Conservation (phyloP, 2,888 invertebrate species). For the Caradrina kadenii region DNA sequence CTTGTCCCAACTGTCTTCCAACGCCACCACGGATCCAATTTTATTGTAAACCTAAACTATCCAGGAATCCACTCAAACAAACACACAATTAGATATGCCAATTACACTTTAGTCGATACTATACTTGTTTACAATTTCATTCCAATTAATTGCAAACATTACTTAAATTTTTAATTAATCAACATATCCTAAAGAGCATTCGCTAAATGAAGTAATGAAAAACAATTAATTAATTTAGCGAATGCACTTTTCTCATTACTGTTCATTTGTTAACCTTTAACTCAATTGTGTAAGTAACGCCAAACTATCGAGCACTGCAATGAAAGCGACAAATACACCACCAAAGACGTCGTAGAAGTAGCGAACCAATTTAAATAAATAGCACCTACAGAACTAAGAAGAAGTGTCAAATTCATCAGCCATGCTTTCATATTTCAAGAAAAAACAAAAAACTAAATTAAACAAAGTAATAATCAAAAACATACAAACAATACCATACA, state of each 20-base stretch:
- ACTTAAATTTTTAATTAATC: neutral
- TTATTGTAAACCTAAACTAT: no score
- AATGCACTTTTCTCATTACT: no score
- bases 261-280: neutral
- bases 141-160: neutral
- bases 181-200: neutral
- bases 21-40: no score
- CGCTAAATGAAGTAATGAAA: no score
- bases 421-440: slow-evolving; percentile 14
- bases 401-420: neutral
- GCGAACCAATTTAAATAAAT: no score
- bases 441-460: slow-evolving; percentile 19
- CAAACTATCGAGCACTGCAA: neutral
- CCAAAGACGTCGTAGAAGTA: no score
- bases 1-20: no score
- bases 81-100: no score
- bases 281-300: neutral
- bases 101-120: neutral
- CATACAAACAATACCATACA: neutral
- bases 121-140: neutral
- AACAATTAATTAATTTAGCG: no score
- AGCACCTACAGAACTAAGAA: no score
- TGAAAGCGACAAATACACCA: no score
- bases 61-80: no score
- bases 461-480: slow-evolving; percentile 28